Base-by-base conservation (phyloP, 2,113 vertebrate species). In the Pithys albifrons region DNA sequence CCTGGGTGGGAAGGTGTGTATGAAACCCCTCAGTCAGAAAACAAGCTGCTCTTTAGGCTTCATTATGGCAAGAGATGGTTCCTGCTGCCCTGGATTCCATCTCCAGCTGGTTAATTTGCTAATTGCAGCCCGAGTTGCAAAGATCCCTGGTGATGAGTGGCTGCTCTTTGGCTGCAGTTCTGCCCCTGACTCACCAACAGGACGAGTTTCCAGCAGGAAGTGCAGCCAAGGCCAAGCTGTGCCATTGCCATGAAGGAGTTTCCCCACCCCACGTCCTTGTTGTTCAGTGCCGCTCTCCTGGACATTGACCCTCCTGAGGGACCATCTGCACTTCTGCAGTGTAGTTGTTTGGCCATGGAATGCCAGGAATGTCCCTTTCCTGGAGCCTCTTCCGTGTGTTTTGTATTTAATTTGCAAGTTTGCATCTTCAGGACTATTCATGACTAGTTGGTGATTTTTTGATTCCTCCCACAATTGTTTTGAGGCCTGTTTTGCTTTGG, bases 261-360 rank as follows among this genome's bases (percentile, higher is more conserved):
- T 45, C 12, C 27, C 31, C 10, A 3, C 9, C 2, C 3, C 39
- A 1, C 1, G 0, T 33, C 10, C 19, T 48, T 8, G 22, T 65
- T 51, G 22, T 7, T 48, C 2, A 27, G 48, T 9, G 20, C 25
- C 31, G 67, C 16, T 85, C 71, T 81, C 27, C 23, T 87, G 73
- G 78, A 16, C 16, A 1, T 3, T 37, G 33, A 3, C 35, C 77
- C 33, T 49, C 1, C 0, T 9, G 48, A 18, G 37, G 24, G 72
- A 43, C 81, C 55, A n/a, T 19, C 20, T 41, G 2, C 17, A 4
- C 23, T 55, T 27, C 61, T 41, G 43, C 92, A 17, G 0, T 10
- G 58, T 5, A 14, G 4, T 61, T 52, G 3, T 37, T 81, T 49
- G 10, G 3, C 57, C 4, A 0, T n/a, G 49, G 22, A 65, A 7